Conservation (phyloP, 2,797 vertebrate species). For the Arnoldichthys spilopterus region DNA sequence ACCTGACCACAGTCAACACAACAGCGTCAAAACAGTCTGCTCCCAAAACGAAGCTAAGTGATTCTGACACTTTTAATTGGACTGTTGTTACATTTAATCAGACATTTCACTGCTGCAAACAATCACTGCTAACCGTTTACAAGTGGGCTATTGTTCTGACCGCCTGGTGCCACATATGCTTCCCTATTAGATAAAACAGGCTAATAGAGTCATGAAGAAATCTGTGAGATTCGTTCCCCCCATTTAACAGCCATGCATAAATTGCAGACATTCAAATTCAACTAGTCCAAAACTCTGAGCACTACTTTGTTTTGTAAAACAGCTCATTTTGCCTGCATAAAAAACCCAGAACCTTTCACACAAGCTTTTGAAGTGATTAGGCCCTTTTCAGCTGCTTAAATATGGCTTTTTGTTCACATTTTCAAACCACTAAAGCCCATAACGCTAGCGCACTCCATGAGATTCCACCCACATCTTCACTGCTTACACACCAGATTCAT, state of each 20-base stretch:
- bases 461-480: neutral
- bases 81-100: conserved; percentile 9
- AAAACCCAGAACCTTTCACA: neutral
- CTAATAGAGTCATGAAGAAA: neutral
- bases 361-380: neutral
- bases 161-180: neutral
- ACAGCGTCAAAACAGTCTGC: neutral
- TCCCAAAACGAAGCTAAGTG: neutral
- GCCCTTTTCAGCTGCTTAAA: neutral
- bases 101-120: conserved; percentile 11
- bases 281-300: neutral
- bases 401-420: neutral
- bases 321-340: neutral
- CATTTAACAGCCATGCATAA: no score
- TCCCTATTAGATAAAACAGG: neutral
- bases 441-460: neutral
- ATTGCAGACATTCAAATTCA: neutral
- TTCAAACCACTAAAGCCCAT: conserved; percentile 3
- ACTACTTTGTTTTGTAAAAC: conserved; percentile 1
- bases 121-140: neutral
- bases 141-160: neutral
- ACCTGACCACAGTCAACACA: neutral
- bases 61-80: conserved; percentile 1
- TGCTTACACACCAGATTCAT: neutral
- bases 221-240: no score